These are phyloP conservation scores for Drosophila barbarae DNA, from an alignment of 2,888 invertebrate genomes.

Conservation along the genomic window DNA sequence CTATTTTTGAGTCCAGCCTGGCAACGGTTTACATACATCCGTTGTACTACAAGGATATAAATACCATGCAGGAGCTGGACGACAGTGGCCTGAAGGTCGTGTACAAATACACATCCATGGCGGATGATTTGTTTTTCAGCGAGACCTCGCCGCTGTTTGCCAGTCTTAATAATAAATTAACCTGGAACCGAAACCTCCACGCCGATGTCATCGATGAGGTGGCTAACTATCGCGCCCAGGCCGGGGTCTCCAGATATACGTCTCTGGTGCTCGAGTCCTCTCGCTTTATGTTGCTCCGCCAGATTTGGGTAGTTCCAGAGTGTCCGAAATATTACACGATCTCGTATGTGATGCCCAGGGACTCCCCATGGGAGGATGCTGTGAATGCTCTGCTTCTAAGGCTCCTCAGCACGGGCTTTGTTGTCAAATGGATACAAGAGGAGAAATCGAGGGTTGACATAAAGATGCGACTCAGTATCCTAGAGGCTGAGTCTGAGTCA, in stretches of 20 bases:
- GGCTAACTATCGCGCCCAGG: conserved; percentile 65
- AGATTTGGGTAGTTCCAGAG: conserved; percentile 77
- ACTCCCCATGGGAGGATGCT: conserved; percentile 77
- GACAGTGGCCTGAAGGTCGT: conserved; percentile 76
- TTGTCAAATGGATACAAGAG: conserved; percentile 78
- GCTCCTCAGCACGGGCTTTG: conserved; percentile 75
- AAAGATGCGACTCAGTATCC: conserved; percentile 28
- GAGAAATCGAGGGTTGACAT: conserved; percentile 66
- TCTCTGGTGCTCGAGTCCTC: conserved; percentile 73
- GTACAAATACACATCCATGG: conserved; percentile 78
- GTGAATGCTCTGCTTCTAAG: conserved; percentile 75
- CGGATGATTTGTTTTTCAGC: conserved; percentile 78
- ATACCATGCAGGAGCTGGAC: conserved; percentile 78
- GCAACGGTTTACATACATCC: conserved; percentile 79
- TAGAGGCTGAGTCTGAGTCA: conserved; percentile 22
- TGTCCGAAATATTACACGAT: conserved; percentile 79
- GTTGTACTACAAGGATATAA: conserved; percentile 78
- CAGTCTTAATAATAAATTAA: conserved; percentile 72
- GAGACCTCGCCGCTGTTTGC: conserved; percentile 77
- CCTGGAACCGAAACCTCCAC: conserved; percentile 61
- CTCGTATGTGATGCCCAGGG: conserved; percentile 77
- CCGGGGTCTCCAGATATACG: conserved; percentile 75
- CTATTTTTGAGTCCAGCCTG: conserved; percentile 80
- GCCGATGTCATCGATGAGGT: conserved; percentile 72
- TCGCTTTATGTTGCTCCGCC: conserved; percentile 59